phyloP scores from a whole-genome alignment of 1,140 invertebrate genomes.

The Drosophila serrata region DNA sequence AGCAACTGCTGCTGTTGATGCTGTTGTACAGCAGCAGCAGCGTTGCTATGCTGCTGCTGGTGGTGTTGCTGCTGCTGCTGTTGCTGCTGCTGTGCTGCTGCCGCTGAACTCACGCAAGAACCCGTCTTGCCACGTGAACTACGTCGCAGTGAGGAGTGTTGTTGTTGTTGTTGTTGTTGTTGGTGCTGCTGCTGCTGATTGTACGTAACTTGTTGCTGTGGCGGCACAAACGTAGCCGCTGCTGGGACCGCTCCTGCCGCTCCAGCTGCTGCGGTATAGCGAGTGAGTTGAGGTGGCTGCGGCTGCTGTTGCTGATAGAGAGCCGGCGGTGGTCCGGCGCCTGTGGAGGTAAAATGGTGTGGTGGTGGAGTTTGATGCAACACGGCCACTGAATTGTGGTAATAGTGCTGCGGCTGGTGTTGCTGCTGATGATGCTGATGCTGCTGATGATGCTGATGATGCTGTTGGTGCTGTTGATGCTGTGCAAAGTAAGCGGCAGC shows the following conservation, averaged over 20 bases:
- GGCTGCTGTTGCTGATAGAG: slow-evolving; percentile 67
- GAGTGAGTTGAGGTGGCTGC: slow-evolving; percentile 50
- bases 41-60: slow-evolving; percentile 60
- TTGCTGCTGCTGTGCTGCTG: slow-evolving; percentile 73
- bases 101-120: slow-evolving; percentile 85
- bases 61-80: slow-evolving; percentile 55
- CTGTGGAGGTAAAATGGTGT: slow-evolving; percentile 77
- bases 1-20: slow-evolving; percentile 56
- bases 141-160: slow-evolving; percentile 77
- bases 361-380: slow-evolving; percentile 69
- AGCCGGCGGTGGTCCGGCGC: slow-evolving; percentile 64
- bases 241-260: slow-evolving; percentile 32
- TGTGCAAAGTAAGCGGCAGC: slow-evolving; percentile 67
- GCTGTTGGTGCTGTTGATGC: slow-evolving; percentile 63
- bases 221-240: slow-evolving; percentile 72
- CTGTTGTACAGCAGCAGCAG: slow-evolving; percentile 63
- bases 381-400: slow-evolving; percentile 70
- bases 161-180: slow-evolving; percentile 43
- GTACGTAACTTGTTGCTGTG: slow-evolving; percentile 57
- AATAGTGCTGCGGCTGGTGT: slow-evolving; percentile 66
- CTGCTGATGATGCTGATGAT: slow-evolving; percentile 58
- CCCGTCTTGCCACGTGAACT: slow-evolving; percentile 85
- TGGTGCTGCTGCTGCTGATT: slow-evolving; percentile 57
- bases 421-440: slow-evolving; percentile 58
- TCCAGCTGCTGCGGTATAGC: slow-evolving; percentile 49